Base-by-base conservation (phyloP, 2,888 invertebrate species). In the Callimorpha dominula region DNA sequence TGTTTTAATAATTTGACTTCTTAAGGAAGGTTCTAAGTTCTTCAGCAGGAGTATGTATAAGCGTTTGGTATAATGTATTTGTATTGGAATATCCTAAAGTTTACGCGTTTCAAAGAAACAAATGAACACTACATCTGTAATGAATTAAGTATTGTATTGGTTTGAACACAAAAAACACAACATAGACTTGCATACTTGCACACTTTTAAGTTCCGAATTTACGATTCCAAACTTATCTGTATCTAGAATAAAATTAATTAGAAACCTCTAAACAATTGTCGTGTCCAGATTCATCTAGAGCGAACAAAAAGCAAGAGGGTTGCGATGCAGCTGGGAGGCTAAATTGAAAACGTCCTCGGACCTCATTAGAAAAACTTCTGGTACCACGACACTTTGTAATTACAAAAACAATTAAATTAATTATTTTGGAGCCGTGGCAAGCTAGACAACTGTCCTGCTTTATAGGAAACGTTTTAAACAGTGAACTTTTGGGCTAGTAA, bases 331-430 rank as follows among this genome's bases (percentile, higher is more conserved):
- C 89, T 90, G 89, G 80, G 77, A 71, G 75, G 74, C 76, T 81
- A 87, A 90, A 90, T 90, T 89, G 89, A 89, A 90, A 90, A 85
- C 80, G 86, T 87, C 84, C 84, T 80, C 81, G 77, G 85, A 82
- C 77, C 88, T 89, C 89, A 90, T 90, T 90, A 90, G 85, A 80
- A 83, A 80, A 49, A 50, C 50, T 50, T 68, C 78, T 80, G 68
- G 77, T 74, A 69, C 71, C 78, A 71, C 78, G 75, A 79, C 78
- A 82, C 82, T 77, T 83, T 82, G 83, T 81, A 85, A 85, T 83
- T 81, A 81, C 76, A 81, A 83, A 83, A 75, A 76, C 74, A 81
- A 80, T 72, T 71, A 52, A 71, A 74, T 70, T 74, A 42, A 71
- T 54, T n/a, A 62, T 62, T 74, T 75, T 64, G 50, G 62, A 54